A percentile compares a stretch with the other conserved stretches of the same genome.
Evolutionary conservation across 2,797 vertebrate genomes (phyloP).

Genomic region (Champsocephalus gunnari): DNA sequence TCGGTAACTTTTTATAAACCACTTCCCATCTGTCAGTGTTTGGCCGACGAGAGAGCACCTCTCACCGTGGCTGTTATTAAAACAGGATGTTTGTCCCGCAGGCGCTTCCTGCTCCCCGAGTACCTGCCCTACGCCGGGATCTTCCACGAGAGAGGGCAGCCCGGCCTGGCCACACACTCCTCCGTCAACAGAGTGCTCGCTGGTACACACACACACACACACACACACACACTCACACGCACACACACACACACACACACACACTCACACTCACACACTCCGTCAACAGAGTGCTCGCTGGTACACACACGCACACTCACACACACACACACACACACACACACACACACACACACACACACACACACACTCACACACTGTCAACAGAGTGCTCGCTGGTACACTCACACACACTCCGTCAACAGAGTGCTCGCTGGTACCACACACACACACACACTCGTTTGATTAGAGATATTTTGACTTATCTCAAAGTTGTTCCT

Average conservation of each 20-base stretch:
- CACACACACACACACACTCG: too few relatives aligned
- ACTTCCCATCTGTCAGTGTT: background rate
- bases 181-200: background rate
- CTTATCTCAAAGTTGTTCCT: too few relatives aligned
- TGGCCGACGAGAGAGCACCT: background rate
- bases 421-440: too few relatives aligned
- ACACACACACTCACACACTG: too few relatives aligned
- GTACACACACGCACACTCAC: background rate
- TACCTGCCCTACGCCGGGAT: constrained; percentile 99
- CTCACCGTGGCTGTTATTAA: background rate
- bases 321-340: too few relatives aligned
- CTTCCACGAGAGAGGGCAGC: constrained; percentile 97
- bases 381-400: background rate
- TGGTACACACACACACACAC: background rate
- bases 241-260: background rate
- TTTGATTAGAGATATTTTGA: too few relatives aligned
- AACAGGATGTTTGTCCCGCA: constrained; percentile 56
- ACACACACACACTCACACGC: too few relatives aligned
- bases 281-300: background rate
- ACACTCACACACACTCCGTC: background rate
- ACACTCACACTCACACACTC: too few relatives aligned
- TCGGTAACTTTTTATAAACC: constrained; percentile 82
- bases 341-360: background rate
- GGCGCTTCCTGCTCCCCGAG: constrained; percentile 96
- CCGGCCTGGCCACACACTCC: constrained; percentile 87